Conservation (phyloP, 2,888 invertebrate genomes). For the Augochlorella aurata region DNA sequence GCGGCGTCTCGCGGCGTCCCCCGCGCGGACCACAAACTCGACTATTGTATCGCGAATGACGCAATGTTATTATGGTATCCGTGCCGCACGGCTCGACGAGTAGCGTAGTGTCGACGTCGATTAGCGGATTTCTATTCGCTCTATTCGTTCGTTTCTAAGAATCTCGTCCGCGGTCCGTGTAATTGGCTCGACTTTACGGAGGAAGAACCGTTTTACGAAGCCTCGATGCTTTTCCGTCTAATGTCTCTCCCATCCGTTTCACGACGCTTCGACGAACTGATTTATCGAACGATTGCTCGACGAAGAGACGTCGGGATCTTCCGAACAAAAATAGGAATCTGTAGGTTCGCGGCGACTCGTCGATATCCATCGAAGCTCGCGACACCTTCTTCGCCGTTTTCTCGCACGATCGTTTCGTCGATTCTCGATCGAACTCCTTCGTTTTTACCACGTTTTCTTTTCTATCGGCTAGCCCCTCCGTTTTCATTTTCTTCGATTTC, state of each 20-base stretch:
- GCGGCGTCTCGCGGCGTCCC: too few species aligned
- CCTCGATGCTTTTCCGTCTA: constrained; percentile 1
- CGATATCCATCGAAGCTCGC: background rate
- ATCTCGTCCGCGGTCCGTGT: constrained; percentile 2
- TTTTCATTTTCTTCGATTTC: constrained; percentile 14
- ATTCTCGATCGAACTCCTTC: background rate
- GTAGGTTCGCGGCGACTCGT: background rate
- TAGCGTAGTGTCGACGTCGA: constrained; percentile 6
- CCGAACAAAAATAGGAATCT: background rate
- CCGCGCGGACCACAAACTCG: constrained; percentile 29
- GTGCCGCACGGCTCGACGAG: constrained; percentile 1
- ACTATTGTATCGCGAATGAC: constrained; percentile 29
- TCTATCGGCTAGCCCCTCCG: constrained; percentile 4
- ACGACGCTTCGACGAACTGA: background rate
- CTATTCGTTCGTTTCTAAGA: constrained; percentile 5
- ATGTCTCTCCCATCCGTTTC: background rate
- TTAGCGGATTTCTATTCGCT: background rate
- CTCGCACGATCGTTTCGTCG: background rate
- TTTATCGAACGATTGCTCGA: background rate
- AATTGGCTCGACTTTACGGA: constrained; percentile 14
- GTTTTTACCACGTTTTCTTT: constrained; percentile 5
- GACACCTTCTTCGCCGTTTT: background rate
- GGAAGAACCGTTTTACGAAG: constrained; percentile 20
- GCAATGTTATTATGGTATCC: background rate
- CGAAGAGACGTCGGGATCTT: background rate